A percentile compares a stretch with the other conserved stretches of the same genome.
Conservation (phyloP, 2,797 vertebrate species). For the Pseudocheirus occidentalis region DNA sequence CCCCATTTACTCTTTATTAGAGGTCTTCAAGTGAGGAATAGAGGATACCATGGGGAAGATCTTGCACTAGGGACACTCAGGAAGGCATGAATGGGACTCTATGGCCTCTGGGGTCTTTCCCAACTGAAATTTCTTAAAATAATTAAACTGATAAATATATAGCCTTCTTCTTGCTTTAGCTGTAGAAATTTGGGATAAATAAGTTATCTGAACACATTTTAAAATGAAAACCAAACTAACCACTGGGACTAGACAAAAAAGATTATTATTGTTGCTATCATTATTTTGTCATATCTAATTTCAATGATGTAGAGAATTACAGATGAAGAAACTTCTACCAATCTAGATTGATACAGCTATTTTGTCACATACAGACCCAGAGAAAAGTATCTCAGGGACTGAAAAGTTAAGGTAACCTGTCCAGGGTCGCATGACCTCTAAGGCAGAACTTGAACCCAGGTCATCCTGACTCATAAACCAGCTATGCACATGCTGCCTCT, state of each 20-base stretch:
- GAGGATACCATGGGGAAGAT: neutral
- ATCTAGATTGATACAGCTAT: neutral
- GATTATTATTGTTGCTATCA: neutral
- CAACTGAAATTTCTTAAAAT: neutral
- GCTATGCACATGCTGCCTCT: neutral
- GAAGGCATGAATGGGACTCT: neutral
- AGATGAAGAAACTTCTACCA: neutral
- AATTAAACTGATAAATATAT: slow-evolving; percentile 29
- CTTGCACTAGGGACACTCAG: neutral
- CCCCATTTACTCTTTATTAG: too few species aligned
- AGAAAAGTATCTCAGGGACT: neutral
- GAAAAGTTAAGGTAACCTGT: neutral
- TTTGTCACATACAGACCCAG: neutral
- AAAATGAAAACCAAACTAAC: neutral
- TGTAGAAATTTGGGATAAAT: slow-evolving; percentile 24
- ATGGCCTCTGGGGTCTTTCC: neutral
- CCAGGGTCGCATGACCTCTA: neutral
- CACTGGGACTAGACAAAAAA: neutral
- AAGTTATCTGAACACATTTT: neutral
- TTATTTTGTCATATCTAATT: neutral
- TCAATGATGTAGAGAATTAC: neutral
- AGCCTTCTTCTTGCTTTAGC: slow-evolving; percentile 17
- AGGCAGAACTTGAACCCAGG: neutral
- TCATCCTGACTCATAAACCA: neutral
- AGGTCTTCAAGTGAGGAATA: neutral